Conservation (phyloP, 2,797 vertebrate species). For the Darevskia nairensis region DNA sequence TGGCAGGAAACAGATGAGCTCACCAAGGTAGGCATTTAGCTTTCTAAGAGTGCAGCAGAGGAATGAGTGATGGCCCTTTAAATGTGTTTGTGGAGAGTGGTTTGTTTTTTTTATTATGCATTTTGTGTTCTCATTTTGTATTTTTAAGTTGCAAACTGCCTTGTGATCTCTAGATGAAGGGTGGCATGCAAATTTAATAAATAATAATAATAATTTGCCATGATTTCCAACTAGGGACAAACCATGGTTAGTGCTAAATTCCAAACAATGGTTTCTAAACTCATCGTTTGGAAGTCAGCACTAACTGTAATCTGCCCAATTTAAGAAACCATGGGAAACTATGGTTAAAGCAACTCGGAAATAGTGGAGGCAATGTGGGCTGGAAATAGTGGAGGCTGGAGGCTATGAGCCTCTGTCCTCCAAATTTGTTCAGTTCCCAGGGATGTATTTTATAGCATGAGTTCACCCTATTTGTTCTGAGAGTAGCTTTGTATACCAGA, state of each 20-base stretch:
- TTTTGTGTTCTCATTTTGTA: no score
- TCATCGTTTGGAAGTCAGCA: not conserved
- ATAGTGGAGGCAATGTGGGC: no score
- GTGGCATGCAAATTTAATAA: no score
- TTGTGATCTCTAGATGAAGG: no score
- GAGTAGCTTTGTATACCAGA: not conserved
- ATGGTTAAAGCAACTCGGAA: not conserved
- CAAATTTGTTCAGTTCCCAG: not conserved
- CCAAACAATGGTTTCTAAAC: not conserved
- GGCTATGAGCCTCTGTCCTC: not conserved
- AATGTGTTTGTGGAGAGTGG: no score
- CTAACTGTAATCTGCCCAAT: not conserved
- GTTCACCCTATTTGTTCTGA: not conserved
- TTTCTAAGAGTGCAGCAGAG: not conserved
- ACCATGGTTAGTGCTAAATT: not conserved
- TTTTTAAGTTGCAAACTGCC: no score
- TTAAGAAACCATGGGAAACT: not conserved
- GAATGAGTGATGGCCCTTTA: not conserved
- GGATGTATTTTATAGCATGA: not conserved
- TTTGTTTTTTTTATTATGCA: no score
- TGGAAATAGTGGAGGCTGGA: not conserved
- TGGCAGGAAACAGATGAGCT: conserved; percentile 82
- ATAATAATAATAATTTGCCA: not conserved
- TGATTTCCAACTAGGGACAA: not conserved
- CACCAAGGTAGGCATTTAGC: conserved; percentile 85